Base-by-base conservation (phyloP, 92 coral and sea anemone species). In the Ricordea florida region DNA sequence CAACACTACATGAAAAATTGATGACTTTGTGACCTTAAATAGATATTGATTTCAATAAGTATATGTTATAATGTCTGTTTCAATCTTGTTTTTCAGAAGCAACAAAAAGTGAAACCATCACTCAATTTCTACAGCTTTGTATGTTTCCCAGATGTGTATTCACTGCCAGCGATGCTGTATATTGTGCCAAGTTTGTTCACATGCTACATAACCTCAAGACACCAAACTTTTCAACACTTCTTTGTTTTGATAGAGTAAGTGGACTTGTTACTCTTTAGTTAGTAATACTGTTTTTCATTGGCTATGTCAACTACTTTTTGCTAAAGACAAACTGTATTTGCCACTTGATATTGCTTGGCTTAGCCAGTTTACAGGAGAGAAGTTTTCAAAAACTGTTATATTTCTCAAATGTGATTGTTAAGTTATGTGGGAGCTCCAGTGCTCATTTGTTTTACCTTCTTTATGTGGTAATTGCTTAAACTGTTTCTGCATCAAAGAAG, bases 91-190 rank as follows among this genome's bases (percentile, higher is more conserved):
- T 43, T 67, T 45, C 69, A 96, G 99, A 96, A 77, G 93, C 99
- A 28, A 92, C 99, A 47, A 96, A 96, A 76, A 96, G 97, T 61
- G 99, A 96, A 69, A 92, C 99, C 5, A 93, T 96, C 48, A 96
- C 99, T 2, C 99, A 96, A 74, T 90, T 96, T 51, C 90, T 96
- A 6, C 99, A 96, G 85, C 85, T 96, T 70, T 96, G 99, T 57
- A 96, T 96, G 92, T 96, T 96, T 33, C 99, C 99, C 35, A 87
- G 99, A 58, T 96, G 99, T 60, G 99, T 96, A 13, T 96, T 72
- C 58, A 96, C 99, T 0, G 97, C 99, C 29, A 96, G 99, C 29
- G 99, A 96, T 51, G 99, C 99, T 32, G 85, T 96, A 51, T 94
- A 92, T 76, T 92, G 97, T 57, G 98, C 98, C 7, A 96, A 90